Base-by-base conservation (phyloP, 1,140 invertebrate species). In the Aethina tumida region DNA sequence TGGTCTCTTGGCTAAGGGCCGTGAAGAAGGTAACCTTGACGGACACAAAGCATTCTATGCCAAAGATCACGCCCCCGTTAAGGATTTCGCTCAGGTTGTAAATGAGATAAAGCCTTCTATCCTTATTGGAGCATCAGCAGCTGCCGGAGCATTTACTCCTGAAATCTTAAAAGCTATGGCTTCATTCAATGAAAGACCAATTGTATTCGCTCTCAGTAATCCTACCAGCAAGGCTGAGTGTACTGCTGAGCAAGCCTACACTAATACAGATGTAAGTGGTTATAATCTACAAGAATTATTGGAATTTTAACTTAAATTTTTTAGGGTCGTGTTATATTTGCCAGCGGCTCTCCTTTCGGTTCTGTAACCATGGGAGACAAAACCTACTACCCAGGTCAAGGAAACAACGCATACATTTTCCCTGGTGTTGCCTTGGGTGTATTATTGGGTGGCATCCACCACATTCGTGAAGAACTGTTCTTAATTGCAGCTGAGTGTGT, bases 361-460 rank as follows among this genome's bases (percentile, higher is more conserved):
- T 76, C 85, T 12, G 86, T 95, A 0, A 65, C 69, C 1, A 72
- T 79, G 34, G 73, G 82, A 22, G 86, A 82, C 4, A 81, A 85
- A 58, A 79, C 75, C 2, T 94, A 75, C 60, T 74, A 81, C 42
- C 86, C 93, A 0, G 93, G 93, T 1, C 93, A 97, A 64, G 91
- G 92, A 29, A 97, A 97, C 65, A 97, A 97, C 60, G 86, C 93
- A 0, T 97, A 97, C 63, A 95, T 97, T 42, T 97, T 97, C 67
- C 93, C 93, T 1, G 90, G 89, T 26, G 77, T 97, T 1, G 90
- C 89, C 13, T 68, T 97, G 3, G 93, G 89, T 12, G 86, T 93
- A 9, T 88, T 96, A 33, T 75, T 77, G 5, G 81, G 84, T 0
- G 81, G 84, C 21, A 84, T 89, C 5, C 82, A 90, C 54, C 85